Base-by-base conservation (phyloP, 2,888 invertebrate species). In the Meteorus cinctellus region DNA sequence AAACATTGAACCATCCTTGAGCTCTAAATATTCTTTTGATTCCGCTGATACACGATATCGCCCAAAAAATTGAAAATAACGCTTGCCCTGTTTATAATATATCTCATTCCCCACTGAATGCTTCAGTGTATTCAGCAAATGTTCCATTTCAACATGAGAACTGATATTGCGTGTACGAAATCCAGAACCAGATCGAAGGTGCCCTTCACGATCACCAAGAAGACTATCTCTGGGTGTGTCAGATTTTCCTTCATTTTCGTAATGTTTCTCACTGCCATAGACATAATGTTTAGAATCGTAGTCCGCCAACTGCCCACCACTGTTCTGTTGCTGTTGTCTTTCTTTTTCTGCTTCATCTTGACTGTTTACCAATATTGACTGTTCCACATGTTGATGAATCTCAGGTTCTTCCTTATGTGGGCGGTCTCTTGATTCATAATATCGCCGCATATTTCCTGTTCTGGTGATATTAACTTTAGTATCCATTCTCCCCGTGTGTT, bases 1-100 rank as follows among this genome's bases (percentile, higher is more conserved):
- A 5, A 87, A 85, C 76, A 77, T 82, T 5, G 83, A 80, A 0
- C 86, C 86, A 24, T 87, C 85, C 29, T 83, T 81, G 65, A 88
- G 86, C 41, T 88, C 85, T 5, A 88, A 81, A 71, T 84, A 86
- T 10, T 87, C 84, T 29, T 77, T 84, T 1, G 81, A 81, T 29
- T 86, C 85, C 0, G 75, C 78, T 0, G 84, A 78, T 0, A 83
- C 76, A 4, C 85, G 78, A 72, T 85, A 84, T 71, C 83, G 83
- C 0, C 84, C 87, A 31, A 83, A 78, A 59, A 88, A 88, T 24
- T 81, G 80, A 0, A 87, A 83, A 51, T 85, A 87, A 6, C 86
- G 82, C 34, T 79, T 80, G 1, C 86, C 85, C 4, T 83, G 80
- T 14, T 81, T 80, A 27, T 72, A 77, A 75, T 84, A 83, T 2